Evolutionary conservation across 2,113 vertebrate species (phyloP), one percentile per base, ranked within the genome.

Genomic region (Caretta caretta): DNA sequence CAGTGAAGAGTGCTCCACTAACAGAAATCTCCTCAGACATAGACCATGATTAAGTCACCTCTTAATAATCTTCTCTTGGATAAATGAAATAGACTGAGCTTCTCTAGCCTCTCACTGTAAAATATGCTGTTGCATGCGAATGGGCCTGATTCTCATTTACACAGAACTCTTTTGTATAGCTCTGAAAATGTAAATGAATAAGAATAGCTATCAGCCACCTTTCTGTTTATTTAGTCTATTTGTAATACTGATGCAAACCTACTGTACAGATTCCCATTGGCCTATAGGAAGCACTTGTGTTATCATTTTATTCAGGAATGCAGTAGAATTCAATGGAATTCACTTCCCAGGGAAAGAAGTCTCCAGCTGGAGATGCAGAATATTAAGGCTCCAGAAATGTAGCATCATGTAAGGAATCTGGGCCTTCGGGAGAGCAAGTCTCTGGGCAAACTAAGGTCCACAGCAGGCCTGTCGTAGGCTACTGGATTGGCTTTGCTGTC

Each of bases 401-500:
- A 57, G 1, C n/a, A 20, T 4, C 22, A 8, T 69, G 35, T 69
- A n/a, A 69, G 35, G 65, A 69, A 69, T 35, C 14, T 2, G 7
- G 31, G 62, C 62, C 62, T 31, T 35, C 62, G 17, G 62, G 8
- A 35, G 62, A 65, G 31, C 6, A 35, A 69, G 17, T 38, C 17
- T 69, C 65, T 38, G 17, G 65, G 65, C 35, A 38, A n/a, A 69
- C 16, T 19, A 69, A 38, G 35, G 16, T 20, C 35, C 35, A 20
- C 65, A 19, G 17, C 35, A 38, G 65, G 65, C 8, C 16, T 20
- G 9, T 9, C 1, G 4, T 69, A 38, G 65, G 35, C 35, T n/a
- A n/a, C 0, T 0, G 24, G 25, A 62, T 62, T 62, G 57, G 27
- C 20, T 22, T 22, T 1, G 8, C 20, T 54, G 53, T 12, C 12